Conservation (phyloP, 2,888 invertebrate genomes). For the Patella pellucida region DNA sequence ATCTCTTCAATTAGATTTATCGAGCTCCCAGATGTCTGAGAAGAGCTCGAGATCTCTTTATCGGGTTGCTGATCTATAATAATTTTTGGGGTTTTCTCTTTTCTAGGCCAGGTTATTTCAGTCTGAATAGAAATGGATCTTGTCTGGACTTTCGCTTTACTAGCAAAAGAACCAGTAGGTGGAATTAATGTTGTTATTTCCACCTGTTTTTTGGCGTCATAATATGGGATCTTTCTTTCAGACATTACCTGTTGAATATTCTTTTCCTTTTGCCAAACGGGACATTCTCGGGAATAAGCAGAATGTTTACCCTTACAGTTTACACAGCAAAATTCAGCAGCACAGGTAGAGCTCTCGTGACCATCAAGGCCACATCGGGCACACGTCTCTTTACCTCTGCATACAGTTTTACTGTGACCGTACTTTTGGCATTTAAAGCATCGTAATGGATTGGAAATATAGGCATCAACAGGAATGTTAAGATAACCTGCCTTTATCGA, state of each 20-base stretch:
- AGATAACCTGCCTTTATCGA: background rate
- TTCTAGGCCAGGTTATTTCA: no score
- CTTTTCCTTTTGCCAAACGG: background rate
- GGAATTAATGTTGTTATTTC: background rate
- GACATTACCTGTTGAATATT: background rate
- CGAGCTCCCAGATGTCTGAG: no score
- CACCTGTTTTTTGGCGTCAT: background rate
- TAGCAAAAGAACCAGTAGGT: no score
- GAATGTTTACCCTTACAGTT: background rate
- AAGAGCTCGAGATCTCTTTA: no score
- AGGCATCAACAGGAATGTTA: background rate
- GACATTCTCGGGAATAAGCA: background rate
- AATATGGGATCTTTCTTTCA: background rate
- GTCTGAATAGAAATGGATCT: no score
- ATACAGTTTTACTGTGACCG: background rate
- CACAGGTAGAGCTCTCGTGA: background rate
- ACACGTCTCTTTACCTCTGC: background rate
- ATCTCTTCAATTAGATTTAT: no score
- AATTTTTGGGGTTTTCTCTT: no score
- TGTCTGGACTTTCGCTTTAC: no score
- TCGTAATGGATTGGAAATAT: background rate
- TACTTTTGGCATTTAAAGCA: background rate
- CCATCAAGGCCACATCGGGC: background rate
- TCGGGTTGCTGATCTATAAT: no score
- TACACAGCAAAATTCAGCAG: background rate